Conservation (phyloP, 2,113 vertebrate genomes). For the Condylura cristata region DNA sequence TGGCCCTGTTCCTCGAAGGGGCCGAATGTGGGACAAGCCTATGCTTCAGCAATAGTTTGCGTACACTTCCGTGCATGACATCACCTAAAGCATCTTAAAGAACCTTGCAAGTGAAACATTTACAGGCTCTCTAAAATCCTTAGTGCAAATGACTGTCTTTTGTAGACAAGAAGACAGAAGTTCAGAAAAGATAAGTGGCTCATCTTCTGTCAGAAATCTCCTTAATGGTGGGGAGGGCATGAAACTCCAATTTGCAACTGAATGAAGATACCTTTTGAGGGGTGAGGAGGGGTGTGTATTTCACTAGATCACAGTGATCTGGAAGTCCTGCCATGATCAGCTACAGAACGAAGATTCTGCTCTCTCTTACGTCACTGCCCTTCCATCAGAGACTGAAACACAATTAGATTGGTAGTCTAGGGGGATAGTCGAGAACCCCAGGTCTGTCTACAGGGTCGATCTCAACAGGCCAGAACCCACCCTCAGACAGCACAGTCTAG, state of each 20-base stretch:
- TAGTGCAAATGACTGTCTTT: not conserved
- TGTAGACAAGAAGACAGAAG: not conserved
- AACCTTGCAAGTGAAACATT: conserved; percentile 4
- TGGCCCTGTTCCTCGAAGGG: not conserved
- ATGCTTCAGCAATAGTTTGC: not conserved
- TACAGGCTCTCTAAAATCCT: not conserved
- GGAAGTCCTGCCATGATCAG: not conserved
- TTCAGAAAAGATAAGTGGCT: not conserved
- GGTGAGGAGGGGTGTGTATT: not conserved
- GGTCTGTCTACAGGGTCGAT: not conserved
- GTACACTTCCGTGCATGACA: not conserved
- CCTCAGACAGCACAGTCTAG: not conserved
- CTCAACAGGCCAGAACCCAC: not conserved
- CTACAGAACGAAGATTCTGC: not conserved
- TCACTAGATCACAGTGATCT: not conserved
- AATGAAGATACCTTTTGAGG: not conserved
- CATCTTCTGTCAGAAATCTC: not conserved
- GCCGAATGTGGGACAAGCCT: not conserved
- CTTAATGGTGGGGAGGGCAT: not conserved
- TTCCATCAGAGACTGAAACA: not conserved
- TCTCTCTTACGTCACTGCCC: not conserved
- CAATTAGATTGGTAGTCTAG: not conserved
- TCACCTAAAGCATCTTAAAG: conserved; percentile 8
- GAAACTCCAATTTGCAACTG: not conserved
- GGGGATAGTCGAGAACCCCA: not conserved